These are phyloP conservation scores for Muscicapa comitata DNA, from an alignment of 2,797 vertebrate genomes.

Conservation along the genomic window DNA sequence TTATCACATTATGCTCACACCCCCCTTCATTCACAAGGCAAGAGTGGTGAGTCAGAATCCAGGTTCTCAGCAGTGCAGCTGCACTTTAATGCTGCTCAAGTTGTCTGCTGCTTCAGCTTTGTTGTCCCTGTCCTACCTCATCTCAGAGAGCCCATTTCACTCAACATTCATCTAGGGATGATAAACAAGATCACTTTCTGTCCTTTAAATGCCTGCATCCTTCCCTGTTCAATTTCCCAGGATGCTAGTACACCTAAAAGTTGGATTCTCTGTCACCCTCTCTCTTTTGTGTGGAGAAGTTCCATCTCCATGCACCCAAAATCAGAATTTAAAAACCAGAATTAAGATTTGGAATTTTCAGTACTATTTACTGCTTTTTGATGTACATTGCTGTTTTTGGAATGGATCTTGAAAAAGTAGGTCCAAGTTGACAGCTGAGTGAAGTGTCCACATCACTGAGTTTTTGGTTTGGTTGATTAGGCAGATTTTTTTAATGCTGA, in stretches of 20 bases:
- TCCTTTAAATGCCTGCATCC: background rate
- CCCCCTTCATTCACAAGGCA: background rate
- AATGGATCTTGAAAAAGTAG: background rate
- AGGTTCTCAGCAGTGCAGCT: background rate
- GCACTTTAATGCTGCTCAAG: background rate
- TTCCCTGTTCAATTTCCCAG: background rate
- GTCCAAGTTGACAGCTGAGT: background rate
- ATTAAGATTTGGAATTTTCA: background rate
- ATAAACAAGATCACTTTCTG: background rate
- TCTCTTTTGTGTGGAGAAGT: background rate
- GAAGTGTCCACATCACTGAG: background rate
- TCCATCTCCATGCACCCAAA: background rate
- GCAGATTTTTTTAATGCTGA: background rate
- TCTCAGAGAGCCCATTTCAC: background rate
- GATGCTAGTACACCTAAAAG: background rate
- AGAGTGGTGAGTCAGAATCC: background rate
- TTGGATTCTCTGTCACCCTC: background rate
- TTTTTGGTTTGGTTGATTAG: background rate
- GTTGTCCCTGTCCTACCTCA: background rate
- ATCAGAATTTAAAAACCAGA: background rate
- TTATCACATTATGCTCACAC: background rate
- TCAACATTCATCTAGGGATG: background rate
- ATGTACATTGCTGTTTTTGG: background rate
- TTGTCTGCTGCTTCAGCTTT: background rate
- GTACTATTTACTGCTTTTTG: background rate